Evolutionary conservation across 2,797 vertebrate genomes (phyloP).

Genomic region (Rhabdophis nuchalis): DNA sequence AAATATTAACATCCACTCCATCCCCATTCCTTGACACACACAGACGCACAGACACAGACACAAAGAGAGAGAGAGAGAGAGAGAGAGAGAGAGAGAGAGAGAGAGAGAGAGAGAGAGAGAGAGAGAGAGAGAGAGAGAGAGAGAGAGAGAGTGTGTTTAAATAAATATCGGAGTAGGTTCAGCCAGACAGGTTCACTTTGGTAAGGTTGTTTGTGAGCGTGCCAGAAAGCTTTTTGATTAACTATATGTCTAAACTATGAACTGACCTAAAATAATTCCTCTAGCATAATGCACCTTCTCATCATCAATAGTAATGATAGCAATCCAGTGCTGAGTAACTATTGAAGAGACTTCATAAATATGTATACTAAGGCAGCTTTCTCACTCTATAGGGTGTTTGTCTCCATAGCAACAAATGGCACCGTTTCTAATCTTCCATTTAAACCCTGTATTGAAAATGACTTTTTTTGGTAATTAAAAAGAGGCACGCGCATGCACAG

Average conservation of each 20-base stretch:
- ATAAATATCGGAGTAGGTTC: neutral
- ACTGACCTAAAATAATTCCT: neutral
- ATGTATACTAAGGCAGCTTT: constrained; percentile 42
- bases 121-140: neutral
- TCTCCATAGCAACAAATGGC: constrained; percentile 59
- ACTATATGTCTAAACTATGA: neutral
- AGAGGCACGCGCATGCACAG: neutral
- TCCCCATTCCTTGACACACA: neutral
- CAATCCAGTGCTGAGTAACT: neutral
- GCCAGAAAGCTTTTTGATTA: neutral
- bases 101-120: too few relatives aligned
- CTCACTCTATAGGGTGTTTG: constrained; percentile 33
- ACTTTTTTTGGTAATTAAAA: constrained; percentile 16
- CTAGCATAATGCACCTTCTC: neutral
- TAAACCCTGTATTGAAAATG: constrained; percentile 21
- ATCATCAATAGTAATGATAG: neutral
- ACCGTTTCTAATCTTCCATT: constrained; percentile 43
- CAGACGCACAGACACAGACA: too few relatives aligned
- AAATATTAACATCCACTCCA: neutral
- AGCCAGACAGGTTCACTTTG: neutral
- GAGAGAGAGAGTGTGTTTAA: neutral
- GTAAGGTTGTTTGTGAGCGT: neutral
- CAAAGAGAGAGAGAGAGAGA: neutral
- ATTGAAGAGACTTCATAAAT: constrained; percentile 16
- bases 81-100: too few relatives aligned